Evolutionary conservation across 2,888 invertebrate species (phyloP).

Genomic region (Drosophila heteroneura): DNA sequence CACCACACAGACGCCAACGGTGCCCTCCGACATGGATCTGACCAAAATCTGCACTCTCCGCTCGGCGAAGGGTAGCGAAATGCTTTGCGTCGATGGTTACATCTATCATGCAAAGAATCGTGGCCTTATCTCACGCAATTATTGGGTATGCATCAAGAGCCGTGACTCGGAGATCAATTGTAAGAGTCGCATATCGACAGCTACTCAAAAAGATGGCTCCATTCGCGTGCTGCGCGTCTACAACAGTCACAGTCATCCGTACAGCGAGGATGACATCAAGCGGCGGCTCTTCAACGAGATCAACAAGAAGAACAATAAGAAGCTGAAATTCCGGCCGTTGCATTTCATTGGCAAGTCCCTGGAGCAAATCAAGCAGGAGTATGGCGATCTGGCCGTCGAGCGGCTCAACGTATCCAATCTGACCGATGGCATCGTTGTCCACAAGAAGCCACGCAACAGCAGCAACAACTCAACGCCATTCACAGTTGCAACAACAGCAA

Average conservation of each 20-base stretch:
- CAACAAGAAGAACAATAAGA: conserved; percentile 70
- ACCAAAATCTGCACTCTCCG: conserved; percentile 80
- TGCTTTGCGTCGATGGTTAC: conserved; percentile 81
- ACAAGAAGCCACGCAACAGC: conserved; percentile 62
- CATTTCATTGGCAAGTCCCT: conserved; percentile 74
- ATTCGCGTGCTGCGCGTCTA: conserved; percentile 76
- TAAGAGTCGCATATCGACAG: conserved; percentile 80
- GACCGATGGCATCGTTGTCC: conserved; percentile 64
- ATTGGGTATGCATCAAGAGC: conserved; percentile 83
- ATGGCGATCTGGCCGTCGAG: conserved; percentile 71
- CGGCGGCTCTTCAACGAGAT: conserved; percentile 80
- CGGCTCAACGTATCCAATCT: conserved; percentile 68
- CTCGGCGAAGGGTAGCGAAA: conserved; percentile 82
- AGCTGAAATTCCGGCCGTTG: conserved; percentile 69
- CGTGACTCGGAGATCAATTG: conserved; percentile 77
- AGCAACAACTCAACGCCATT: conserved; percentile 2
- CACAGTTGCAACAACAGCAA: neutral
- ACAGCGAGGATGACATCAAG: conserved; percentile 78
- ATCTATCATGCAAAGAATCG: conserved; percentile 81
- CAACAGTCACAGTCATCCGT: conserved; percentile 76
- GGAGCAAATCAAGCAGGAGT: conserved; percentile 77
- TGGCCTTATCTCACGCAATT: conserved; percentile 74
- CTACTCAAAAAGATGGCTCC: conserved; percentile 72
- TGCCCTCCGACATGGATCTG: conserved; percentile 69
- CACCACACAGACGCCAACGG: conserved; percentile 1